Conservation (phyloP, 2,113 vertebrate genomes). For the Amblyopsis rosae region DNA sequence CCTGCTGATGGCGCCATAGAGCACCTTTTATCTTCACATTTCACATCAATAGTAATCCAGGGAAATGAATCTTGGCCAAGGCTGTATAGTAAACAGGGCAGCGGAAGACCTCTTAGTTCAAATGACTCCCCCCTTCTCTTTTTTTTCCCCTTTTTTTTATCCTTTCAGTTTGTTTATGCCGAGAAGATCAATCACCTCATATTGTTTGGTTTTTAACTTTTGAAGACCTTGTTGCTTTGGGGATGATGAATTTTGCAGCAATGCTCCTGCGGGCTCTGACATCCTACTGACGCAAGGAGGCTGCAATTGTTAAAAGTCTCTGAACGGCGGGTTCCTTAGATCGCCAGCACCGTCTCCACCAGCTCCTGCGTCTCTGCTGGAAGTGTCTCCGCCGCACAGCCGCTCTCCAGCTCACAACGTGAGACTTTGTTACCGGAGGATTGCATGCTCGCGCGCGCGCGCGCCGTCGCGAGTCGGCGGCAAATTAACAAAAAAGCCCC, state of each 20-base stretch:
- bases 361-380: constrained; percentile 23
- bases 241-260: constrained; percentile 72
- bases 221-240: constrained; percentile 68
- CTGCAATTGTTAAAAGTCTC: constrained; percentile 71
- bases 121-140: constrained; percentile 12
- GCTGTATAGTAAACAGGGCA: constrained; percentile 51
- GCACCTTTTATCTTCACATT: constrained; percentile 71
- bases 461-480: constrained; percentile 1
- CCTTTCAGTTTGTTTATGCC: constrained; percentile 38
- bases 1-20: constrained; percentile 59
- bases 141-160: neutral
- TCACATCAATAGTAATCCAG: constrained; percentile 73
- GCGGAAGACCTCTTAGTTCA: constrained; percentile 37
- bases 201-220: constrained; percentile 67
- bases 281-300: constrained; percentile 68
- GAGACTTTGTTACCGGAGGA: constrained; percentile 33
- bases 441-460: constrained; percentile 19
- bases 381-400: constrained; percentile 27
- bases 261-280: constrained; percentile 49
- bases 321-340: constrained; percentile 54
- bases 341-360: constrained; percentile 32
- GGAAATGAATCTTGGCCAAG: constrained; percentile 66
- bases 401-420: constrained; percentile 35
- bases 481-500: constrained; percentile 45
- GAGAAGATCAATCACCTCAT: constrained; percentile 64